phyloP scores from a whole-genome alignment of 2,888 invertebrate genomes.

The Sinhomidia bicolor region DNA sequence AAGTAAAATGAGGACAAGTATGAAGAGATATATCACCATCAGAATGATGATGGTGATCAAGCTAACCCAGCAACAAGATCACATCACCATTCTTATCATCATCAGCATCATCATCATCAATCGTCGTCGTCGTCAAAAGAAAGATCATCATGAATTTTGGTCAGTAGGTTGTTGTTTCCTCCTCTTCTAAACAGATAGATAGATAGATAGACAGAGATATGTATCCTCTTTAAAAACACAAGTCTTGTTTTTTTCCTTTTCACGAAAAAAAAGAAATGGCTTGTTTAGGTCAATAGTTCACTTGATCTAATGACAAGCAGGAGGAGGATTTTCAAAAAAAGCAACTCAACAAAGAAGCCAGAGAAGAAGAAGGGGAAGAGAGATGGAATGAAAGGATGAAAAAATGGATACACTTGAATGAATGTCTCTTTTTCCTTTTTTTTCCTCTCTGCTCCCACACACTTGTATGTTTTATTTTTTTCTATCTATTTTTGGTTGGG shows the following conservation, averaged over 20 bases:
- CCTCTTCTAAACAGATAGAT: too few relatives aligned
- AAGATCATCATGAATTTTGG: too few relatives aligned
- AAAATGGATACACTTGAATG: constrained; percentile 43
- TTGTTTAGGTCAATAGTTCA: constrained; percentile 60
- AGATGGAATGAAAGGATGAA: neutral
- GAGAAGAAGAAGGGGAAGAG: neutral
- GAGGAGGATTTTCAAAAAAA: constrained; percentile 52
- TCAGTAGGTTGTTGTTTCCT: constrained; percentile 55
- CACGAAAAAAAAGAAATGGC: too few relatives aligned
- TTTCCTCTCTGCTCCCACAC: neutral
- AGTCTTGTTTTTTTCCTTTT: constrained; percentile 25
- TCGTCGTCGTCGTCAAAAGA: too few relatives aligned
- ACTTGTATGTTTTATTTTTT: neutral
- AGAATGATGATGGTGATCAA: constrained; percentile 40
- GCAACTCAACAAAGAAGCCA: constrained; percentile 19
- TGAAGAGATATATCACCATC: constrained; percentile 58
- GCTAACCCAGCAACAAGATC: constrained; percentile 25
- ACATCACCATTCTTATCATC: too few relatives aligned
- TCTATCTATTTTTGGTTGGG: too few relatives aligned
- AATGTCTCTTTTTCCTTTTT: neutral
- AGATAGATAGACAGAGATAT: too few relatives aligned
- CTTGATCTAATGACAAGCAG: constrained; percentile 61
- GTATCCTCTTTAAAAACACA: neutral
- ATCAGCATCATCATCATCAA: constrained; percentile 37
- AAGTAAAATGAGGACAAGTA: constrained; percentile 47